Evolutionary conservation across 1,140 invertebrate genomes (phyloP).

Genomic region (Globodera rostochiensis): DNA sequence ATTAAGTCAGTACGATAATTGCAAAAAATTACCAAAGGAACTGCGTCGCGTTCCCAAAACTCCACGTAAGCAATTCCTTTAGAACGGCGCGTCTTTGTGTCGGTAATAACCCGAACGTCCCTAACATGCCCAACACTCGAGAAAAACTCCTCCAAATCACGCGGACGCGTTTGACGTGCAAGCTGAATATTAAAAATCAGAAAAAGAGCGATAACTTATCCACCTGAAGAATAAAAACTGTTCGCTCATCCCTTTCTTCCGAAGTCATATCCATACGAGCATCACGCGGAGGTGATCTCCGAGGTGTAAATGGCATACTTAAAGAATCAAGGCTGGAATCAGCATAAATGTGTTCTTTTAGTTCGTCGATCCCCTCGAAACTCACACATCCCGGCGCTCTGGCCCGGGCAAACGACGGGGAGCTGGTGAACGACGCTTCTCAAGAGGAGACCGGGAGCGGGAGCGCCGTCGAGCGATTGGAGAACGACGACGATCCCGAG

Average conservation of each 20-base stretch:
- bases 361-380: conserved; percentile 7
- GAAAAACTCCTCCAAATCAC: conserved; percentile 98
- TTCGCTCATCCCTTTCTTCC: conserved; percentile 94
- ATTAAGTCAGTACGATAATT: not conserved
- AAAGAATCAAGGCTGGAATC: conserved; percentile 43
- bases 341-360: conserved; percentile 18
- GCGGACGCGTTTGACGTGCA: conserved; percentile 81
- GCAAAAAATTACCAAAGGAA: conserved; percentile 77
- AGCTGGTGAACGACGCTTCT: conserved; percentile 26
- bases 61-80: conserved; percentile 99
- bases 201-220: not conserved
- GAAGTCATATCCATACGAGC: conserved; percentile 77
- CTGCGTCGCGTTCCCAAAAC: conserved; percentile 95
- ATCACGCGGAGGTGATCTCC: conserved; percentile 55
- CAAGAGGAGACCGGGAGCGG: conserved; percentile 27
- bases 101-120: conserved; percentile 96
- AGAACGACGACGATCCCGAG: conserved; percentile 25
- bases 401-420: conserved; percentile 61
- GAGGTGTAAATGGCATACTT: conserved; percentile 64
- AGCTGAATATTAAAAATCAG: conserved; percentile 65
- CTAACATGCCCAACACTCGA: conserved; percentile 96
- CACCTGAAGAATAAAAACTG: conserved; percentile 97
- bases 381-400: conserved; percentile 63
- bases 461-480: conserved; percentile 10
- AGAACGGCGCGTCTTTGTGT: conserved; percentile 96